phyloP scores from a whole-genome alignment of 2,113 vertebrate genomes.

The Datnioides undecimradiatus region DNA sequence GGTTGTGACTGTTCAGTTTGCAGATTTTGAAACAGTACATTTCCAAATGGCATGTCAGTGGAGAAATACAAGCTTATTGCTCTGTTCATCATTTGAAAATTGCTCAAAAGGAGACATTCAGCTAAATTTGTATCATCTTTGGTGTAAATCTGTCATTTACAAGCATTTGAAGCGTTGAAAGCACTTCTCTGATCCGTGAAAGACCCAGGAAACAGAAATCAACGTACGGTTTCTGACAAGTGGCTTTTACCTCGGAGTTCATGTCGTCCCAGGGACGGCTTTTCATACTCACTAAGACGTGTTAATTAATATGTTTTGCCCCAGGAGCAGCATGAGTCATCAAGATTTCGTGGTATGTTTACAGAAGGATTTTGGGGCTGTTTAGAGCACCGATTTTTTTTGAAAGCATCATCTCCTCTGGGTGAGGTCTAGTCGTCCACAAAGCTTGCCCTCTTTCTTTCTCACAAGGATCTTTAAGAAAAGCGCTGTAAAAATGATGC shows the following conservation, averaged over 20 bases:
- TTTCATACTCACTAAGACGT: conserved; percentile 54
- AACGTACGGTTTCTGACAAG: conserved; percentile 27
- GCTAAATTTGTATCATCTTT: background rate
- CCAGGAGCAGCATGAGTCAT: conserved; percentile 63
- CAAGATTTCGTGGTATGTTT: conserved; percentile 62
- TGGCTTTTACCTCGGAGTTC: conserved; percentile 39
- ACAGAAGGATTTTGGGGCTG: conserved; percentile 45
- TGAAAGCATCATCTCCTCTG: conserved; percentile 57
- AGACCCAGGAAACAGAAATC: conserved; percentile 25
- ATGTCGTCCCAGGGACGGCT: conserved; percentile 27
- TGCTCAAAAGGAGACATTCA: background rate
- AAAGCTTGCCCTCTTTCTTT: conserved; percentile 33
- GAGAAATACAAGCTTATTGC: background rate
- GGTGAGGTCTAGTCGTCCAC: conserved; percentile 44
- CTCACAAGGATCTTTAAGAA: conserved; percentile 47
- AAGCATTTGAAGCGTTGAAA: conserved; percentile 9
- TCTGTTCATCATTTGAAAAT: background rate
- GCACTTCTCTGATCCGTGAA: background rate
- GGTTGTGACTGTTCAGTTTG: background rate
- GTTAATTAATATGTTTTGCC: conserved; percentile 68
- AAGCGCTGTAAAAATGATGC: conserved; percentile 46
- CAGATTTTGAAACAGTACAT: background rate
- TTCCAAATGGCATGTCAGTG: background rate
- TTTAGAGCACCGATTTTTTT: conserved; percentile 46
- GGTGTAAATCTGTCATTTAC: background rate